Percentiles rank a stretch among this genome's conserved stretches.
phyloP scores from a whole-genome alignment of 2,113 vertebrate species.

The Microcebus griseorufus region DNA sequence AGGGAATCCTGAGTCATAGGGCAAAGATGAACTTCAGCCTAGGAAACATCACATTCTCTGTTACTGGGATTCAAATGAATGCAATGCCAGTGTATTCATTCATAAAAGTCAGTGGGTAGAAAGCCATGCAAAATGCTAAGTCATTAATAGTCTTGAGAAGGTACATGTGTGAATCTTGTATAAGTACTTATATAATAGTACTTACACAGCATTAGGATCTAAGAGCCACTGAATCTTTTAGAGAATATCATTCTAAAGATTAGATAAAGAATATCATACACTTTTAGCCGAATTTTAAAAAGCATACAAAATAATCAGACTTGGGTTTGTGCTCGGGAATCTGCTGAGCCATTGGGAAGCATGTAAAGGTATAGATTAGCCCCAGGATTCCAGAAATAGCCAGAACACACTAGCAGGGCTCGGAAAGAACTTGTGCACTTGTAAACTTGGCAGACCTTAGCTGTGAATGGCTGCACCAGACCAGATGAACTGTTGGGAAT shows the following conservation, averaged over 20 bases:
- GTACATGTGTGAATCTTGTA: neutral
- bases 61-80: slow-evolving; percentile 37
- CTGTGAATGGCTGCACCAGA: slow-evolving; percentile 62
- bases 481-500: slow-evolving; percentile 74
- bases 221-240: neutral
- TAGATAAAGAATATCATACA: neutral
- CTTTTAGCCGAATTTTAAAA: neutral
- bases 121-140: neutral
- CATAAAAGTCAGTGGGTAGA: neutral
- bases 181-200: neutral
- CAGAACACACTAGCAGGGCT: neutral
- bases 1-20: neutral
- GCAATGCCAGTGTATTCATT: neutral
- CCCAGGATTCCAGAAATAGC: slow-evolving; percentile 38
- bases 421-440: slow-evolving; percentile 69
- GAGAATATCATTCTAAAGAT: neutral
- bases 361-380: neutral
- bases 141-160: neutral
- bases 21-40: neutral
- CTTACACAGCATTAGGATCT: neutral
- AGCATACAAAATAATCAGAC: slow-evolving; percentile 6
- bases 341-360: neutral
- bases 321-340: neutral
- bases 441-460: slow-evolving; percentile 68
- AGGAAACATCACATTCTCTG: neutral